Percentiles rank a stretch among this genome's conserved stretches.
These are phyloP conservation scores for Labrus mixtus DNA, from an alignment of 2,113 vertebrate genomes.

Conservation along the genomic window DNA sequence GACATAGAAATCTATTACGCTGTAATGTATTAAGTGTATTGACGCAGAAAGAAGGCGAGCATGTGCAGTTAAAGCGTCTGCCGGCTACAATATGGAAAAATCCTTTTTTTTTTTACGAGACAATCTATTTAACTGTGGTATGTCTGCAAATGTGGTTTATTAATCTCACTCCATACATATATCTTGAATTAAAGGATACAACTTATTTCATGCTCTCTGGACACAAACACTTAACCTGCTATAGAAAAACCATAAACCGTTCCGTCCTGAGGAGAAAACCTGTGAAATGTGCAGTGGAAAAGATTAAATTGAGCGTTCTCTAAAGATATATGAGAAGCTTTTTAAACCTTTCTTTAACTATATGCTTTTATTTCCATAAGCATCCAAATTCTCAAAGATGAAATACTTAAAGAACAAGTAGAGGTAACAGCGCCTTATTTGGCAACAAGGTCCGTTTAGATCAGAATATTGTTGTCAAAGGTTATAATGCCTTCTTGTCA, in stretches of 20 bases:
- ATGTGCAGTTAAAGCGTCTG: slow-evolving; percentile 59
- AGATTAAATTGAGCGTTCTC: neutral
- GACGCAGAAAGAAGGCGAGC: slow-evolving; percentile 48
- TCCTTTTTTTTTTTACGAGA: slow-evolving; percentile 40
- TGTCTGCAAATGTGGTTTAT: slow-evolving; percentile 45
- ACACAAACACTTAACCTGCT: slow-evolving; percentile 33
- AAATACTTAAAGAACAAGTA: neutral
- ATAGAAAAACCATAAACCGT: neutral
- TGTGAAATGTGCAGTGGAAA: neutral
- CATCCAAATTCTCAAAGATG: neutral
- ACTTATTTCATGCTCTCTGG: slow-evolving; percentile 40
- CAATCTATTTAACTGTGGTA: slow-evolving; percentile 36
- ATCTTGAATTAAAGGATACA: slow-evolving; percentile 34
- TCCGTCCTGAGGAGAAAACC: no score
- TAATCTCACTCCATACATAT: slow-evolving; percentile 43
- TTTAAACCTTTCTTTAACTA: neutral
- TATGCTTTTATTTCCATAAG: neutral
- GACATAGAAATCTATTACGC: slow-evolving; percentile 75
- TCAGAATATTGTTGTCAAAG: neutral
- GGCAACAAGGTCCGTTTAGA: neutral
- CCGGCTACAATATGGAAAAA: slow-evolving; percentile 42
- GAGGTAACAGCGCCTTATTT: neutral
- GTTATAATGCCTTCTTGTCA: no score
- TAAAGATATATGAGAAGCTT: slow-evolving; percentile 1
- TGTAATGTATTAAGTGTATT: slow-evolving; percentile 70